Percentiles rank a stretch among this genome's conserved stretches.
phyloP scores from a whole-genome alignment of 1,140 invertebrate species.

The Lineus longissimus region DNA sequence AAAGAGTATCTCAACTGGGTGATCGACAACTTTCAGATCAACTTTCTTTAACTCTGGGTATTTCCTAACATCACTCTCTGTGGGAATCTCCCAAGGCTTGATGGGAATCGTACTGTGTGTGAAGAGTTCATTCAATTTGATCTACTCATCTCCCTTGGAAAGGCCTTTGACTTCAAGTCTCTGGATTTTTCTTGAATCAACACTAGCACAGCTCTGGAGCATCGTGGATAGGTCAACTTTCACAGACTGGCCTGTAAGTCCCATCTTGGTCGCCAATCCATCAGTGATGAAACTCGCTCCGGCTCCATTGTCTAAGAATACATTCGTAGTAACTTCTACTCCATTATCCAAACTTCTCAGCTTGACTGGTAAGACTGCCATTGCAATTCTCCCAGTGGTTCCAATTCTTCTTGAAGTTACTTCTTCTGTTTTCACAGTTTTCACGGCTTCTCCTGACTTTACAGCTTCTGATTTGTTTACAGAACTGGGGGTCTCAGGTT shows the following conservation, averaged over 20 bases:
- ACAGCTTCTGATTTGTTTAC: too few species aligned
- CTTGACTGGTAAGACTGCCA: slow-evolving; percentile 1
- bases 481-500: too few species aligned
- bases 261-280: neutral
- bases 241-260: neutral
- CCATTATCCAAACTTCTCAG: slow-evolving; percentile 2
- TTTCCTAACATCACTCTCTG: neutral
- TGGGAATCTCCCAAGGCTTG: neutral
- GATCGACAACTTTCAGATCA: slow-evolving; percentile 1
- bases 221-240: neutral
- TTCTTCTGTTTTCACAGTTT: too few species aligned
- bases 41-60: neutral
- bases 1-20: neutral
- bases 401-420: neutral
- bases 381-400: neutral
- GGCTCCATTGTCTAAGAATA: neutral
- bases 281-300: slow-evolving; percentile 5
- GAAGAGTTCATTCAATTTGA: neutral
- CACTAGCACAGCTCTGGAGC: neutral
- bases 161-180: neutral
- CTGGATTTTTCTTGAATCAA: neutral
- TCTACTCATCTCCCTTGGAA: neutral
- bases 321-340: neutral
- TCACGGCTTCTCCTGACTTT: too few species aligned
- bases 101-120: neutral